Evolutionary conservation across 2,797 vertebrate genomes (phyloP), one percentile per base, ranked within the genome.

Genomic region (Champsocephalus esox): DNA sequence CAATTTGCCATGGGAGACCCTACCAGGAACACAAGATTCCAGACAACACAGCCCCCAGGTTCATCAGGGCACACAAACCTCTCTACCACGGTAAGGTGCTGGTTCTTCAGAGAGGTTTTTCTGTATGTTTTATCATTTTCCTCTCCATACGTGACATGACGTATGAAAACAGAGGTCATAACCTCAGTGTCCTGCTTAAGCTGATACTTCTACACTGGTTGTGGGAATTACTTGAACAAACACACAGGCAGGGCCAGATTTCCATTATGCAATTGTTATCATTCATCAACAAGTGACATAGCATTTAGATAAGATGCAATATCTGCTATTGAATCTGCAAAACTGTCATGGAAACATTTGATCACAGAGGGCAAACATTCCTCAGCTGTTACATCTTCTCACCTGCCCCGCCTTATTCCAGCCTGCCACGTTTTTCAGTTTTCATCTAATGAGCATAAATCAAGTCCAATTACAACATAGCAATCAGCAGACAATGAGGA

Each of bases 401-500:
- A 87, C 84, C 83, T 85, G 81, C 72, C 12, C 68, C 34, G 12
- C 51, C 64, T 74, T 38, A 38, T 38, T 41, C n/a, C 68, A 41
- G 50, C 77, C 55, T 64, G 70, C 44, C 72, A 65, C 19, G 41
- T 56, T 75, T 59, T 73, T 32, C 51, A 34, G 12, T 68, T 72
- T 59, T 24, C 34, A 69, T 57, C 13, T 75, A 73, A 81, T 83
- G 46, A 82, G 34, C 46, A 64, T 65, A 19, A 81, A 80, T 88
- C 52, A 64, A 63, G 34, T 13, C 38, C 49, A 77, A 85, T 87
- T 75, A 79, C 74, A 43, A 38, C 49, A 13, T 14, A 62, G 73
- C 63, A 78, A 89, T 87, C 84, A 82, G 54, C 52, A 80, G 48
- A 84, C 69, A 81, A 56, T 63, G 16, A 80, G 44, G 52, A 72